Evolutionary conservation across 2,888 invertebrate species (phyloP), one percentile per base, ranked within the genome.

Genomic region (Tiliacea aurago): DNA sequence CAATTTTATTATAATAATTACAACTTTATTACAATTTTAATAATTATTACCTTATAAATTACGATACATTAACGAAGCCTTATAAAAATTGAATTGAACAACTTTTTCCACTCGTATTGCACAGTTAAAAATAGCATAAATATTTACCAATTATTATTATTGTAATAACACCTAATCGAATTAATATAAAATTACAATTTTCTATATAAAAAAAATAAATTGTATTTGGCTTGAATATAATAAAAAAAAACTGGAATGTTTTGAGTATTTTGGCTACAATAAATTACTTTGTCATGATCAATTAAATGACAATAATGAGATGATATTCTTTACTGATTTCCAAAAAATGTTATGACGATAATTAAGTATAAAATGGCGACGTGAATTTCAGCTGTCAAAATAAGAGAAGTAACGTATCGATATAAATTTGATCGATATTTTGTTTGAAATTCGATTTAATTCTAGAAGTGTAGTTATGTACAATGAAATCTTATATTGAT

Each of bases 21-120:
- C 94, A 95, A 91, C 89, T 94, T 95, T 94, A 93, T 92, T 95
- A 95, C 94, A 95, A 92, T 93, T 94, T 94, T 93, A 91, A 93
- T 92, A 88, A 90, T 88, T 84, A 87, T 86, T 87, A 87, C 84
- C 87, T 88, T 89, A 90, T 71, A 28, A 49, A 84, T 82, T 86
- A 87, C 76, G 83, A 86, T 87, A 86, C 65, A 86, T 80, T 87
- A 89, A 87, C 86, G 79, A 89, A 89, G 92, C 90, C 91, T 92
- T 92, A 92, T 86, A 86, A 87, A 91, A 93, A 92, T 91, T 84
- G 90, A 93, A 94, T 93, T 91, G 87, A 94, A 93, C 91, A 93
- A 93, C 90, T 74, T 89, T 91, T 91, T 91, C 89, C 92, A 93
- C 91, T 92, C 91, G 88, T 96, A 96, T 96, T 96, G 96, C 96